Evolutionary conservation across 2,888 invertebrate species (phyloP).

Genomic region (Gnatocerus cornutus): DNA sequence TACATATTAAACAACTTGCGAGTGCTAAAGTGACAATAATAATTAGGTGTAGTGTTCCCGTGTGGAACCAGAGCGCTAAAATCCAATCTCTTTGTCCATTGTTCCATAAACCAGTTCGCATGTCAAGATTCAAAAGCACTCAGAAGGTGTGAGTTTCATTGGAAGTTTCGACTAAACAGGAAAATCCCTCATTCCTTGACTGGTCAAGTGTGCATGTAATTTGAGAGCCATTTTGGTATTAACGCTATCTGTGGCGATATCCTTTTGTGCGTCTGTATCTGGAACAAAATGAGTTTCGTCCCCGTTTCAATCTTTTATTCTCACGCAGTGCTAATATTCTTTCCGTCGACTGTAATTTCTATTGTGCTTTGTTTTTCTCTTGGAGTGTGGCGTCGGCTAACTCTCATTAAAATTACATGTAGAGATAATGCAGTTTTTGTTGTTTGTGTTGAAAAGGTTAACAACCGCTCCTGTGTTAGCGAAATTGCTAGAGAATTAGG

Average conservation of each 20-base stretch:
- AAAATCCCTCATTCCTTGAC: constrained; percentile 14
- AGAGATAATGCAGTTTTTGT: constrained; percentile 58
- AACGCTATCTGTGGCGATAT: background rate
- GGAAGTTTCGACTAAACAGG: constrained; percentile 1
- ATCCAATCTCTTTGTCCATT: background rate
- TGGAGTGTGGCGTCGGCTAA: constrained; percentile 28
- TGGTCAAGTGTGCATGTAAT: constrained; percentile 37
- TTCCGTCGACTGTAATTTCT: constrained; percentile 34
- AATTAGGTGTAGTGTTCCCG: constrained; percentile 9
- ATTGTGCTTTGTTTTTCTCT: constrained; percentile 41
- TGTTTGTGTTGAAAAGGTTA: constrained; percentile 53
- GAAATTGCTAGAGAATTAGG: constrained; percentile 49
- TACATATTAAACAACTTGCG: constrained; percentile 13
- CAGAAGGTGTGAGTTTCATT: background rate
- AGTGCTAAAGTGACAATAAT: constrained; percentile 3
- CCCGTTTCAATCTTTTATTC: constrained; percentile 33
- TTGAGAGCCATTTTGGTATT: constrained; percentile 21
- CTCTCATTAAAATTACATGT: constrained; percentile 58
- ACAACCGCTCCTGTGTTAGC: constrained; percentile 43
- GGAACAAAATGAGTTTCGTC: constrained; percentile 27
- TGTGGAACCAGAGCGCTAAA: background rate
- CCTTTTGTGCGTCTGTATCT: constrained; percentile 16
- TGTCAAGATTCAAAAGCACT: constrained; percentile 2
- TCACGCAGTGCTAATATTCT: constrained; percentile 27
- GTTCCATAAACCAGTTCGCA: background rate